Base-by-base conservation (phyloP, 2,888 invertebrate genomes). In the Caprella mutica region DNA sequence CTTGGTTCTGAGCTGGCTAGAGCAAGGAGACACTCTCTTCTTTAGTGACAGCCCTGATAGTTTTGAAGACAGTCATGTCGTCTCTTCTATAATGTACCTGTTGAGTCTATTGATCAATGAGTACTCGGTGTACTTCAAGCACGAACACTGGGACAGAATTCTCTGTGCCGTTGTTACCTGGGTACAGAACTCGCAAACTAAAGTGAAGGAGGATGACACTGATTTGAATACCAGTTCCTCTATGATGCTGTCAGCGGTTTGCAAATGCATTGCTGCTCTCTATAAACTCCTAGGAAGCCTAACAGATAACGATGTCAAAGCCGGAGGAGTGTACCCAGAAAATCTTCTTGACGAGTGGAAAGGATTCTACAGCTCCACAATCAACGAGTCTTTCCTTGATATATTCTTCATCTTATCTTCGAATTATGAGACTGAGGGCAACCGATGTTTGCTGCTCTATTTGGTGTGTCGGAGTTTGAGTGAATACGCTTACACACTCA, bases 121-220 rank as follows among this genome's bases (percentile, higher is more conserved):
- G 6, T 60, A 60, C 33, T 40, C 55, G 5, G 12, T 24, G 8
- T 55, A 55, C 27, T 42, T 64, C 17, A 27, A 55, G 12, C 38
- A 55, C 21, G 35, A 26, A 17, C 59, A 64, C 54, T 64, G 64
- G 64, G 64, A 64, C 27, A 35, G 57, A 14, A 26, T 54, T 19
- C 53, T 64, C 8, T 64, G 64, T 24, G 57, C 55, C 8, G 39
- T 64, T 12, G 55, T 58, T 2, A 52, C 64, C 8, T 64, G 64
- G 64, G 53, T 56, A 5, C 64, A 64, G 51, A n/a, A n/a, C n/a
- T n/a, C n/a, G n/a, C n/a, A n/a, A n/a, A n/a, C n/a, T n/a, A n/a
- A n/a, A n/a, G n/a, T n/a, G n/a, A 5, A 38, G 5, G 9, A 38
- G 5, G 19, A 38, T 5, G 19, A 38, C 52, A 29, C 19, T 24